These are phyloP conservation scores for Neodiprion fabricii DNA, from an alignment of 1,140 invertebrate genomes.

Conservation along the genomic window DNA sequence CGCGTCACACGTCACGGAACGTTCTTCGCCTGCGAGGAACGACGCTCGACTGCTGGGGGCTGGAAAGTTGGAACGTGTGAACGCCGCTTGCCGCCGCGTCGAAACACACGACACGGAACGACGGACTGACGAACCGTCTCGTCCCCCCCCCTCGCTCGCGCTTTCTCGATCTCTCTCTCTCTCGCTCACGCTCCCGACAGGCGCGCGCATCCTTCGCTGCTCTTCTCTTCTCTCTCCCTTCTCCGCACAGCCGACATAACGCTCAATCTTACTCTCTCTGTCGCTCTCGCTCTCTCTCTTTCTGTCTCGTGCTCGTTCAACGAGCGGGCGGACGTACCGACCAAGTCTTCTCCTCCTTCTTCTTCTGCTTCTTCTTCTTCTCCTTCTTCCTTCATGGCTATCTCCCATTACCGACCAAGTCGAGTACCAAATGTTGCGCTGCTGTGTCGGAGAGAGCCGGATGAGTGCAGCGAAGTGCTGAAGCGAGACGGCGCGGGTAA, in stretches of 20 bases:
- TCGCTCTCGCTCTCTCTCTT: constrained; percentile 12
- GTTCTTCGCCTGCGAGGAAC: constrained; percentile 37
- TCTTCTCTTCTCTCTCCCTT: constrained; percentile 27
- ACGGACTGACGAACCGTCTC: constrained; percentile 27
- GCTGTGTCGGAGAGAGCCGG: too few species aligned
- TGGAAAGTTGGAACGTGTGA: constrained; percentile 54
- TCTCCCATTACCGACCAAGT: too few species aligned
- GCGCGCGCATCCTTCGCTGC: constrained; percentile 35
- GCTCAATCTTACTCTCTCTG: neutral
- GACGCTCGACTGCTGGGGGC: constrained; percentile 55
- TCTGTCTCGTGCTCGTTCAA: constrained; percentile 16
- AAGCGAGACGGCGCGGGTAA: too few species aligned
- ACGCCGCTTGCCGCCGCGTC: constrained; percentile 53
- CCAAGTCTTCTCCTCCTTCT: neutral
- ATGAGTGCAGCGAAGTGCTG: too few species aligned
- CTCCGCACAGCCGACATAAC: neutral
- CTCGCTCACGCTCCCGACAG: constrained; percentile 12
- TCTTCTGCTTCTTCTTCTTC: too few species aligned
- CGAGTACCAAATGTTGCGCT: too few species aligned
- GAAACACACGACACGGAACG: constrained; percentile 41
- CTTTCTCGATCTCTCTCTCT: constrained; percentile 11
- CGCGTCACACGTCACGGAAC: neutral
- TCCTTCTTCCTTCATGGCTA: too few species aligned
- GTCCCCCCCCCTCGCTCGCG: neutral
- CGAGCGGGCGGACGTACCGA: neutral